Percentiles rank a stretch among this genome's conserved stretches.
Conservation (phyloP, 2,888 invertebrate species). For the Nymphalis urticae region DNA sequence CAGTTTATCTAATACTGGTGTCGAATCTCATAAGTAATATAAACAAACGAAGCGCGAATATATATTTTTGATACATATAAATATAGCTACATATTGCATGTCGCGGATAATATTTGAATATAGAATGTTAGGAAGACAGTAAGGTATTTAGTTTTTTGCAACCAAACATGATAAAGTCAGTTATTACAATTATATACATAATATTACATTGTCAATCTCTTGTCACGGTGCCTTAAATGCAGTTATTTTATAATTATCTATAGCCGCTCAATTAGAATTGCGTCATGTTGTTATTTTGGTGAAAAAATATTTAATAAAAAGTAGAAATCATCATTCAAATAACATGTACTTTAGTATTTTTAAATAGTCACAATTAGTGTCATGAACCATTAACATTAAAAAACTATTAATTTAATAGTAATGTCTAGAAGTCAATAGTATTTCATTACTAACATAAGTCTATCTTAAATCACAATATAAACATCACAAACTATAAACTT, state of each 20-base stretch:
- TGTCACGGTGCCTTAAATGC: slow-evolving; percentile 8
- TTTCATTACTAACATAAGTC: not conserved
- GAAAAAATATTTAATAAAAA: no score
- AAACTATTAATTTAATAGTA: no score
- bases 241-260: not conserved
- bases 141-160: not conserved
- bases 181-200: not conserved
- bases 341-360: no score
- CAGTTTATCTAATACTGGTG: not conserved
- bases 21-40: slow-evolving; percentile 2
- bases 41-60: slow-evolving; percentile 6
- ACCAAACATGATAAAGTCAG: not conserved
- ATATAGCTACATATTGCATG: not conserved
- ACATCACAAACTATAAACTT: slow-evolving; percentile 2
- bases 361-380: no score
- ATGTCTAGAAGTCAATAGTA: no score
- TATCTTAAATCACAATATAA: not conserved
- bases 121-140: not conserved
- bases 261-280: not conserved
- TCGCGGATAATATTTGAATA: not conserved
- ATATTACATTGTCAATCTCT: not conserved
- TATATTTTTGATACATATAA: slow-evolving; percentile 36
- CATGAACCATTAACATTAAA: no score
- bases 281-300: no score
- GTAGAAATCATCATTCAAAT: no score